Conservation (phyloP, 2,797 vertebrate genomes). For the Chloroceryle amazona region DNA sequence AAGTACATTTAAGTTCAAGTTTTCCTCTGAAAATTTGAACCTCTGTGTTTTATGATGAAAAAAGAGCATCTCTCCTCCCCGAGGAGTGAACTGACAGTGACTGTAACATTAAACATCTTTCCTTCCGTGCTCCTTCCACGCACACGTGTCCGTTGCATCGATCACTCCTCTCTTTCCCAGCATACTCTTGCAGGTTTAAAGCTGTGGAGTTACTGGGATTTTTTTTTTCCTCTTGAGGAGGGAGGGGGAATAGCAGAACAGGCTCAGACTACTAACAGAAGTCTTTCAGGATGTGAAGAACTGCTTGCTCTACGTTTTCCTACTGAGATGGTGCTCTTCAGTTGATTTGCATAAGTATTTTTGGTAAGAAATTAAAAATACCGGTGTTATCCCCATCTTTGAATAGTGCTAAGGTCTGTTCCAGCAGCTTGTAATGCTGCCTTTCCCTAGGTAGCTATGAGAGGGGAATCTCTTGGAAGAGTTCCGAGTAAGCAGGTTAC, state of each 20-base stretch:
- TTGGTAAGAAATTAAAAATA: neutral
- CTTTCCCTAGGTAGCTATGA: neutral
- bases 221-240: no score
- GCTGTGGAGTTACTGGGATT: neutral
- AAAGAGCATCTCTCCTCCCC: neutral
- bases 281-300: neutral
- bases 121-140: neutral
- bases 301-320: fast-evolving
- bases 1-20: neutral
- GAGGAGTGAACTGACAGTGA: neutral
- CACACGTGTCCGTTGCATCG: no score
- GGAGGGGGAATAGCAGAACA: neutral
- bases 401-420: neutral
- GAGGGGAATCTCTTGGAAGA: neutral
- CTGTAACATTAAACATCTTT: neutral
- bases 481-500: neutral
- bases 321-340: neutral
- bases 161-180: neutral
- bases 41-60: neutral
- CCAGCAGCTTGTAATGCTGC: neutral
- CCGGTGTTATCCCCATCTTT: neutral
- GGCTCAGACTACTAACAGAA: neutral
- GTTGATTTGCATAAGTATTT: neutral
- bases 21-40: neutral
- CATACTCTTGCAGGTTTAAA: neutral